Conservation (phyloP, 2,888 invertebrate species). For the Lepidochitona cinerea region DNA sequence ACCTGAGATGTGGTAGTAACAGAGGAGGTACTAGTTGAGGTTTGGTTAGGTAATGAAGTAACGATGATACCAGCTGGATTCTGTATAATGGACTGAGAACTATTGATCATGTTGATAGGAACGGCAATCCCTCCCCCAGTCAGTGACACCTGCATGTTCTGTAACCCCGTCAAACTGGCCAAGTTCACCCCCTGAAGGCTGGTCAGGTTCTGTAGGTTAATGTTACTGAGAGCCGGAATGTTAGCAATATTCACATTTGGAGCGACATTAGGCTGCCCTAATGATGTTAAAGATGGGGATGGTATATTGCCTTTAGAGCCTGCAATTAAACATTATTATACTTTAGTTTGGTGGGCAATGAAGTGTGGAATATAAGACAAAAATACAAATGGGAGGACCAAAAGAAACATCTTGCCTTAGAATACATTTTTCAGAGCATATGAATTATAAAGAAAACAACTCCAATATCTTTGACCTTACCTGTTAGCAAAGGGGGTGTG, state of each 20-base stretch:
- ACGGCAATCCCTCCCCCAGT: constrained; percentile 83
- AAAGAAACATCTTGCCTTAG: no score
- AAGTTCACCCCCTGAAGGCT: constrained; percentile 61
- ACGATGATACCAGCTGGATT: constrained; percentile 60
- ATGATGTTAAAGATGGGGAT: background rate
- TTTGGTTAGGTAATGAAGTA: constrained; percentile 38
- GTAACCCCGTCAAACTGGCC: constrained; percentile 58
- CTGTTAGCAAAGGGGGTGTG: no score
- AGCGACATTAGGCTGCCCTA: constrained; percentile 2
- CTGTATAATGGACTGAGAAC: constrained; percentile 46
- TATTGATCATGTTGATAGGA: constrained; percentile 73
- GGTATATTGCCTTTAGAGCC: background rate
- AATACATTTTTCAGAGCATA: no score
- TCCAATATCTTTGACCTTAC: no score
- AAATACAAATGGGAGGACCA: no score
- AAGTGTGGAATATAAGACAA: no score
- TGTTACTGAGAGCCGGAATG: constrained; percentile 56
- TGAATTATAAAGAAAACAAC: no score
- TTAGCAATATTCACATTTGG: constrained; percentile 58
- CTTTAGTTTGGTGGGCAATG: no score
- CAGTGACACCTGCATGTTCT: constrained; percentile 78
- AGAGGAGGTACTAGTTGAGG: background rate
- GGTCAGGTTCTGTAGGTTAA: constrained; percentile 64
- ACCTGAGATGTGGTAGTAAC: background rate
- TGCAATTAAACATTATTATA: no score